Conservation (phyloP, 1,140 invertebrate genomes). For the Trinorchestia longiramus region DNA sequence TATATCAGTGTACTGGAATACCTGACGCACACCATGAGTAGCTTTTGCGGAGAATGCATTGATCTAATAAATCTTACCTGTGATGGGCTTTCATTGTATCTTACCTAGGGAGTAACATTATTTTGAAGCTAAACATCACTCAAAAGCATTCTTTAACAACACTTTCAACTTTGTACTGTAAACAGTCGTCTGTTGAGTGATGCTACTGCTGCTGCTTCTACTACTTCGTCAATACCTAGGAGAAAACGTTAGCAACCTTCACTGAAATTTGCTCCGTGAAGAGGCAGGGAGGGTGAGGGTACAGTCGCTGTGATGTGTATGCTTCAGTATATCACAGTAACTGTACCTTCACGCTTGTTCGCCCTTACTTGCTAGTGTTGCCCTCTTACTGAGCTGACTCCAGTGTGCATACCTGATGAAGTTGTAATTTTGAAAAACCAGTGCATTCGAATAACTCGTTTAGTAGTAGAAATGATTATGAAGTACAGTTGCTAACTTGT, state of each 20-base stretch:
- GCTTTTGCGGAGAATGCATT: too few relatives aligned
- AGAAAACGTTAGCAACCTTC: neutral
- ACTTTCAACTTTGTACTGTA: neutral
- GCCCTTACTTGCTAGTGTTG: neutral
- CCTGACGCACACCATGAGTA: too few relatives aligned
- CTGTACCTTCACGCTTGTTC: slow-evolving; percentile 47
- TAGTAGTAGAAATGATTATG: too few relatives aligned
- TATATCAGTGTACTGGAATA: too few relatives aligned
- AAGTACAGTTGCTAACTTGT: too few relatives aligned
- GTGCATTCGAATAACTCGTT: neutral
- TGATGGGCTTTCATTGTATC: neutral
- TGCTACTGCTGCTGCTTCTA: neutral
- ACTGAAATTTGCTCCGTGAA: neutral
- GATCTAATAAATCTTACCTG: neutral
- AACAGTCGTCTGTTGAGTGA: neutral
- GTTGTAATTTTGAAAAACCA: neutral
- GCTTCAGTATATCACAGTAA: slow-evolving; percentile 46
- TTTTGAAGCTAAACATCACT: neutral
- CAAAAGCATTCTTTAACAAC: neutral
- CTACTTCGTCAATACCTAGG: neutral
- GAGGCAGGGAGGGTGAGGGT: slow-evolving; percentile 14
- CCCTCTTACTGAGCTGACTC: neutral
- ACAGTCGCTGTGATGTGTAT: slow-evolving; percentile 53
- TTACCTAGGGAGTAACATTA: neutral
- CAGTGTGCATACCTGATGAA: neutral